phyloP scores from a whole-genome alignment of 1,140 invertebrate species.

The Bilobella aurantiaca region DNA sequence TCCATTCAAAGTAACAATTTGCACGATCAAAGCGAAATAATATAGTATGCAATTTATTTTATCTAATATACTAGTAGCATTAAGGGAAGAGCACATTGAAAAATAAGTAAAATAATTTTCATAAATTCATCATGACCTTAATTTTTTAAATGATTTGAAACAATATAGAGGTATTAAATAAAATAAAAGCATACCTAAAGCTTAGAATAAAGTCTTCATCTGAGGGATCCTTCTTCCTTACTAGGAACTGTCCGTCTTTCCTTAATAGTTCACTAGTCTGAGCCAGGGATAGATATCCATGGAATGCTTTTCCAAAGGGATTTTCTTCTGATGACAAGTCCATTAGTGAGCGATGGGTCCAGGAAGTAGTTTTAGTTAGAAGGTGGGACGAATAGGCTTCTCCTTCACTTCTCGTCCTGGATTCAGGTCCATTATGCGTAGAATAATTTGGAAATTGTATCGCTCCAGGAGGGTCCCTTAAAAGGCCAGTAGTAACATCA shows the following conservation, averaged over 20 bases:
- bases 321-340: constrained; percentile 13
- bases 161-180: neutral
- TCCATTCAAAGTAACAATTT: no score
- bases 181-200: constrained; percentile 23
- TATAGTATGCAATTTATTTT: no score
- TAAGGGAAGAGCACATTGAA: no score
- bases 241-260: constrained; percentile 32
- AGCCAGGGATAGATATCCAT: constrained; percentile 32
- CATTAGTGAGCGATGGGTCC: constrained; percentile 3
- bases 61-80: no score
- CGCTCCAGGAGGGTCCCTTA: neutral
- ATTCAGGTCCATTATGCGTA: neutral
- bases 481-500: neutral
- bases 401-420: neutral
- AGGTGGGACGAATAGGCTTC: neutral
- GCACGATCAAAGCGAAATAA: no score
- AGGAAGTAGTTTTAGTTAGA: neutral
- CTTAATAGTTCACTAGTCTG: constrained; percentile 22
- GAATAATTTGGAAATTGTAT: neutral
- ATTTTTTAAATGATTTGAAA: no score
- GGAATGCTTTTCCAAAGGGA: constrained; percentile 35
- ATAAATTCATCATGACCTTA: no score
- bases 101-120: no score
- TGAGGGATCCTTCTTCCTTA: constrained; percentile 22
- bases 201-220: constrained; percentile 30